These are phyloP conservation scores for Dermolepida albohirtum DNA, from an alignment of 2,888 invertebrate species.

Conservation along the genomic window DNA sequence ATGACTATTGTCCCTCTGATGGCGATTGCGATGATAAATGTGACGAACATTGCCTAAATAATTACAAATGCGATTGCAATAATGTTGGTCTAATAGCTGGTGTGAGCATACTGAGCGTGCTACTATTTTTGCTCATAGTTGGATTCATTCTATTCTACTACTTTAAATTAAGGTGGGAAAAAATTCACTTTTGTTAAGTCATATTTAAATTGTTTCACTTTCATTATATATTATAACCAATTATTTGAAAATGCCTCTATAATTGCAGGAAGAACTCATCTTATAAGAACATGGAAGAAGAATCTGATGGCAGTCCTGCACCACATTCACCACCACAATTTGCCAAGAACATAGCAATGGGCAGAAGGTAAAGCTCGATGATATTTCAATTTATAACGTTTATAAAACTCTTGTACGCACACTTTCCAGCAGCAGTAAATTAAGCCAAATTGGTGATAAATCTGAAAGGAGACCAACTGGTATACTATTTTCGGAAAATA, in stretches of 20 bases:
- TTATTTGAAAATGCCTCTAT: no score
- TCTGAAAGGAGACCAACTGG: slow-evolving; percentile 53
- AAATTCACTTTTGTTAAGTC: no score
- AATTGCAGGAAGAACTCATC: slow-evolving; percentile 28
- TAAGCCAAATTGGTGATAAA: slow-evolving; percentile 28
- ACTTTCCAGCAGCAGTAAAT: slow-evolving; percentile 25
- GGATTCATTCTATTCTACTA: slow-evolving; percentile 56
- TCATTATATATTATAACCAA: no score
- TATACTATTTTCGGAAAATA: slow-evolving; percentile 46
- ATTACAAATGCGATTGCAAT: background rate
- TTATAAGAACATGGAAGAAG: slow-evolving; percentile 38
- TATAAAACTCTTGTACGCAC: background rate
- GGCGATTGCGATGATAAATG: background rate
- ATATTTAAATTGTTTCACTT: no score
- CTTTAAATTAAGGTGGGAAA: slow-evolving; percentile 54
- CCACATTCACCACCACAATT: slow-evolving; percentile 33
- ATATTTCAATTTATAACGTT: background rate
- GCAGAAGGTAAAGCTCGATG: slow-evolving; percentile 20
- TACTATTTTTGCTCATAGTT: slow-evolving; percentile 54
- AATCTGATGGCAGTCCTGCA: background rate
- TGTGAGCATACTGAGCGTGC: slow-evolving; percentile 56
- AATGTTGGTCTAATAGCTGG: slow-evolving; percentile 55
- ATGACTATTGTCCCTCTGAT: background rate
- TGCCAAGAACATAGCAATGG: slow-evolving; percentile 20
- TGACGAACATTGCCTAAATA: background rate